These are phyloP conservation scores for Radopholus similis DNA, from an alignment of 1,140 invertebrate species.

Conservation along the genomic window DNA sequence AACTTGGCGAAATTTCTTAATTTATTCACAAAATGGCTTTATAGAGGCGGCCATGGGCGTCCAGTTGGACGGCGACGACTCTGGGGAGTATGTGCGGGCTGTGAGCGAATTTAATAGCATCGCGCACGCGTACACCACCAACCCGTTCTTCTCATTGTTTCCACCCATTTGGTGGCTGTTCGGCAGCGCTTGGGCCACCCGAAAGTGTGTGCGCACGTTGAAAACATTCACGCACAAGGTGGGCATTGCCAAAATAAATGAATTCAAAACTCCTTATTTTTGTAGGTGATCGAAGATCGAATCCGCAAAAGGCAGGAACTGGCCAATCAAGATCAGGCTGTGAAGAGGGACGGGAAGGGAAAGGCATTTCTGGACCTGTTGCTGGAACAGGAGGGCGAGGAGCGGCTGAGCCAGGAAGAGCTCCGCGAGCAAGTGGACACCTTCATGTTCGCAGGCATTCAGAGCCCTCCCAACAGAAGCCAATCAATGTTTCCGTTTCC, in stretches of 20 bases:
- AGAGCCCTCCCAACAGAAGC: too few species aligned
- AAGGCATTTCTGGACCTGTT: slow-evolving; percentile 86
- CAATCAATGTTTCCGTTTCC: slow-evolving; percentile 3
- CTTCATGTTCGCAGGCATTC: slow-evolving; percentile 71
- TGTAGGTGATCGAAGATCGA: not conserved
- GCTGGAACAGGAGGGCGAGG: slow-evolving; percentile 72
- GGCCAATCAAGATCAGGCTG: not conserved
- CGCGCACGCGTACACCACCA: slow-evolving; percentile 64
- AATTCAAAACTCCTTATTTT: not conserved
- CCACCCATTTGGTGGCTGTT: slow-evolving; percentile 76
- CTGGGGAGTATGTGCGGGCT: slow-evolving; percentile 73
- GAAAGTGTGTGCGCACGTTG: slow-evolving; percentile 69
- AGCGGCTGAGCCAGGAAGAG: slow-evolving; percentile 67
- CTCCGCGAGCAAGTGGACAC: slow-evolving; percentile 73
- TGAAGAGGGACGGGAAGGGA: slow-evolving; percentile 69
- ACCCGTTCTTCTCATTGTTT: slow-evolving; percentile 76
- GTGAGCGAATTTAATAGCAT: slow-evolving; percentile 66
- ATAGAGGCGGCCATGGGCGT: slow-evolving; percentile 75
- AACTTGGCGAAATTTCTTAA: slow-evolving; percentile 45
- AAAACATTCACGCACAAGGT: slow-evolving; percentile 40
- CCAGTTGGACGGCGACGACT: slow-evolving; percentile 69
- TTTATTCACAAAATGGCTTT: not conserved
- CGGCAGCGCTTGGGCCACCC: slow-evolving; percentile 71
- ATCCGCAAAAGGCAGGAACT: not conserved
- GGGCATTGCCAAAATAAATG: slow-evolving; percentile 6